Percentiles rank a stretch among this genome's conserved stretches.
These are phyloP conservation scores for Agonopterix arenella DNA, from an alignment of 2,888 invertebrate species.

Conservation along the genomic window DNA sequence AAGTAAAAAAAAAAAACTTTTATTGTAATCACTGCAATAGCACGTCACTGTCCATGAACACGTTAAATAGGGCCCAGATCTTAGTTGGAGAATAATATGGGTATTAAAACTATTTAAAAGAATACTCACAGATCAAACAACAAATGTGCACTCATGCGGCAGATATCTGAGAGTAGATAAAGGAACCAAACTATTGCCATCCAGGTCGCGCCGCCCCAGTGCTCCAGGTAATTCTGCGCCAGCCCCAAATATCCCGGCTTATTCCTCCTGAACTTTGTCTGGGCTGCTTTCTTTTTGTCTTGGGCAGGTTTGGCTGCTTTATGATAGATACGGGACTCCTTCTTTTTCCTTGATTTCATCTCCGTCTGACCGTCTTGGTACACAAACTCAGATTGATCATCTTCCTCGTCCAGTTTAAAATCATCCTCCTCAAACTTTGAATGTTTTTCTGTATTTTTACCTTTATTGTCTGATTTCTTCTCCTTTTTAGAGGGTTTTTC, in stretches of 20 bases:
- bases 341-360: constrained; percentile 59
- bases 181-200: constrained; percentile 86
- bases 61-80: too few relatives aligned
- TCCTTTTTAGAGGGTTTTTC: constrained; percentile 61
- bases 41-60: too few relatives aligned
- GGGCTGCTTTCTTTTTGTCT: constrained; percentile 66
- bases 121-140: constrained; percentile 82
- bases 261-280: constrained; percentile 53
- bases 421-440: constrained; percentile 36
- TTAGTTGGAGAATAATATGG: background rate
- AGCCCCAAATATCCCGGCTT: constrained; percentile 64
- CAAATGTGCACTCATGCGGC: constrained; percentile 85
- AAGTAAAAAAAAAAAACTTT: too few relatives aligned
- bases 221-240: constrained; percentile 63
- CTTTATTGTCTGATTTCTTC: constrained; percentile 46
- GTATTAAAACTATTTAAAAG: background rate
- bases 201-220: constrained; percentile 76
- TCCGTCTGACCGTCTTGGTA: constrained; percentile 55
- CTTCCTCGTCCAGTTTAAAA: constrained; percentile 48
- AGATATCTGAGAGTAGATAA: constrained; percentile 87
- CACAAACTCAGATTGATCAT: constrained; percentile 46
- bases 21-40: too few relatives aligned
- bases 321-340: constrained; percentile 47
- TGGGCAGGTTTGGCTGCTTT: constrained; percentile 49
- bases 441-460: constrained; percentile 40